Conservation (phyloP, 2,888 invertebrate genomes). For the Tipula vernalis region DNA sequence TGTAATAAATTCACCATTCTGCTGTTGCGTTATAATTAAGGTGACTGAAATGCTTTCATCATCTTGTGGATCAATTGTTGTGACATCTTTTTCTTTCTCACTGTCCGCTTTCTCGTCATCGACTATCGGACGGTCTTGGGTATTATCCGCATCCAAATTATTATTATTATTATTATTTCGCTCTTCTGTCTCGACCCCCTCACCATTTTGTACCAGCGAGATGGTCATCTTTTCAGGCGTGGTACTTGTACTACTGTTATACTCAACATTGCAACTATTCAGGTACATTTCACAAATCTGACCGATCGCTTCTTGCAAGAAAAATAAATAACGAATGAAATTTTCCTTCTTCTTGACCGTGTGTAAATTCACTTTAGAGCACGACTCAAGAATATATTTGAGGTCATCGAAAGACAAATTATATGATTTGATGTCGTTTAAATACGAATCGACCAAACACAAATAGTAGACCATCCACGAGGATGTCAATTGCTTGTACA, state of each 20-base stretch:
- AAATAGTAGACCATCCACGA: slow-evolving; percentile 85
- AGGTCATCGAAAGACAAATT: slow-evolving; percentile 47
- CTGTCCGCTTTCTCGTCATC: not conserved
- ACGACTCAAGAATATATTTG: slow-evolving; percentile 49
- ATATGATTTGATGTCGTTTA: slow-evolving; percentile 54
- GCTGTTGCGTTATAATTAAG: slow-evolving; percentile 27
- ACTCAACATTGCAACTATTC: slow-evolving; percentile 35
- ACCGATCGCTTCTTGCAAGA: slow-evolving; percentile 49
- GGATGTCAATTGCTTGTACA: slow-evolving; percentile 86
- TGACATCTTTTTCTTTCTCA: slow-evolving; percentile 17
- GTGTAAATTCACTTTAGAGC: slow-evolving; percentile 40
- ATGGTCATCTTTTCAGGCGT: slow-evolving; percentile 12
- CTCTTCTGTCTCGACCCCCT: slow-evolving; percentile 26
- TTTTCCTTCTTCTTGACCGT: slow-evolving; percentile 41
- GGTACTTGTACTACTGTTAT: slow-evolving; percentile 12
- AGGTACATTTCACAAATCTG: slow-evolving; percentile 44
- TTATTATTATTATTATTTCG: slow-evolving; percentile 13
- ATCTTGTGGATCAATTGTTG: slow-evolving; percentile 25
- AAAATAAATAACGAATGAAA: slow-evolving; percentile 46
- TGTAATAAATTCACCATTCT: slow-evolving; percentile 18
- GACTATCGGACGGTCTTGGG: not conserved
- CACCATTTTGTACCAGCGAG: not conserved
- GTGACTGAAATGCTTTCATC: slow-evolving; percentile 35
- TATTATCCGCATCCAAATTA: not conserved
- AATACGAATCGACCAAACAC: slow-evolving; percentile 71